Percentiles rank a stretch among this genome's conserved stretches.
phyloP scores from a whole-genome alignment of 64 coral and sea anemone species.

The Porites australiensis region DNA sequence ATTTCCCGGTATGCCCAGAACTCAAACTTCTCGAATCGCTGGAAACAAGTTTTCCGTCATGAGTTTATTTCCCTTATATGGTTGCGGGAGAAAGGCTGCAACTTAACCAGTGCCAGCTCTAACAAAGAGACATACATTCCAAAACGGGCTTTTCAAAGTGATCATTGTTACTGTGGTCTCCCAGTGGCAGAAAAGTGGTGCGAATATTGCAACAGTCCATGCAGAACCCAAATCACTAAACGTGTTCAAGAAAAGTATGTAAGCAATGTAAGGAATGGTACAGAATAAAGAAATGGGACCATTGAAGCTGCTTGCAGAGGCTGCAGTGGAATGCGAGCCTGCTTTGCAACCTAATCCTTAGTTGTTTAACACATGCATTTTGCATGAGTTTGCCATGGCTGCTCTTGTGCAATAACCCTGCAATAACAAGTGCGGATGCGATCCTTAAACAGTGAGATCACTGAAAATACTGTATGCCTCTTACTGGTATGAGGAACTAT shows the following conservation, averaged over 20 bases:
- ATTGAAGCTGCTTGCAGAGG: too few species aligned
- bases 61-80: conserved; percentile 58
- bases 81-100: conserved; percentile 31
- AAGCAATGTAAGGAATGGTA: not conserved
- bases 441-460: conserved; percentile 10
- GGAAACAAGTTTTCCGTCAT: conserved; percentile 56
- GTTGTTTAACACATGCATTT: too few species aligned
- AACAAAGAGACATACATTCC: conserved; percentile 37
- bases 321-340: too few species aligned
- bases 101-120: not conserved
- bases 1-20: conserved; percentile 33
- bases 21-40: not conserved
- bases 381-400: too few species aligned
- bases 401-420: not conserved
- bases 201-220: conserved; percentile 26
- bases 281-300: not conserved
- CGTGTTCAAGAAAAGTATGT: not conserved
- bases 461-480: conserved; percentile 8
- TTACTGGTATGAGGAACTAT: not conserved
- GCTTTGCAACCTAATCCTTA: too few species aligned
- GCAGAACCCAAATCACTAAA: conserved; percentile 8
- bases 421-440: too few species aligned
- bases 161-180: conserved; percentile 56
- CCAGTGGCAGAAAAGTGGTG: conserved; percentile 9
- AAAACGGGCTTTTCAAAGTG: not conserved